Percentiles rank a stretch among this genome's conserved stretches.
phyloP scores from a whole-genome alignment of 2,888 invertebrate species.

The Oasisia sp. region DNA sequence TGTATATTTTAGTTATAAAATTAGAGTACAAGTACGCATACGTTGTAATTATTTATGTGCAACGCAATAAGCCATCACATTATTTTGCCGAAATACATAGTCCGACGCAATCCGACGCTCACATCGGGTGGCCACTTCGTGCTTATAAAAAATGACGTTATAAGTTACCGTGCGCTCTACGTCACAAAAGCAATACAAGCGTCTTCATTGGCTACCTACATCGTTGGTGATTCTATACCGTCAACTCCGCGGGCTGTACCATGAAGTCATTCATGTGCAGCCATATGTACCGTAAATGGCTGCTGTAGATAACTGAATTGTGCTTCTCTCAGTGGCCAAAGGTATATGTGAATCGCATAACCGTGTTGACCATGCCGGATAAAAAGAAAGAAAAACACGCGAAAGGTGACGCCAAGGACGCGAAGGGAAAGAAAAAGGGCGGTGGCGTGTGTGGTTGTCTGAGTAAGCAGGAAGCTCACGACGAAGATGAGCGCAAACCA shows the following conservation, averaged over 20 bases:
- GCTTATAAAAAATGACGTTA: neutral
- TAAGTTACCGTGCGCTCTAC: neutral
- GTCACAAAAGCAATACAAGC: neutral
- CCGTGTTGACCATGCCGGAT: neutral
- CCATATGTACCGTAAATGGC: neutral
- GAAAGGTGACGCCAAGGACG: neutral
- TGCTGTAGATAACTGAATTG: neutral
- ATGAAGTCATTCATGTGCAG: slow-evolving; percentile 5
- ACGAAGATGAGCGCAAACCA: neutral
- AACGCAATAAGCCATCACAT: no score
- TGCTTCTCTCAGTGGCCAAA: neutral
- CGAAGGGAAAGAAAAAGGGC: neutral
- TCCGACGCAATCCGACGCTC: neutral
- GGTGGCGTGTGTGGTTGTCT: neutral
- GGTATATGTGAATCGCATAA: slow-evolving; percentile 12
- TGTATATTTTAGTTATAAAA: no score
- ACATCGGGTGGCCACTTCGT: neutral
- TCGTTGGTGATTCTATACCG: neutral
- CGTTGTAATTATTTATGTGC: no score
- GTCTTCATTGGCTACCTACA: slow-evolving; percentile 5
- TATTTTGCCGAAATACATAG: neutral
- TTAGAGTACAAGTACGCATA: no score
- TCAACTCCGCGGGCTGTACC: neutral
- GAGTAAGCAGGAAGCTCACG: neutral
- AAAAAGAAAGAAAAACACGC: neutral